Conservation (phyloP, 2,888 invertebrate species). For the Mechanitis mazaeus region DNA sequence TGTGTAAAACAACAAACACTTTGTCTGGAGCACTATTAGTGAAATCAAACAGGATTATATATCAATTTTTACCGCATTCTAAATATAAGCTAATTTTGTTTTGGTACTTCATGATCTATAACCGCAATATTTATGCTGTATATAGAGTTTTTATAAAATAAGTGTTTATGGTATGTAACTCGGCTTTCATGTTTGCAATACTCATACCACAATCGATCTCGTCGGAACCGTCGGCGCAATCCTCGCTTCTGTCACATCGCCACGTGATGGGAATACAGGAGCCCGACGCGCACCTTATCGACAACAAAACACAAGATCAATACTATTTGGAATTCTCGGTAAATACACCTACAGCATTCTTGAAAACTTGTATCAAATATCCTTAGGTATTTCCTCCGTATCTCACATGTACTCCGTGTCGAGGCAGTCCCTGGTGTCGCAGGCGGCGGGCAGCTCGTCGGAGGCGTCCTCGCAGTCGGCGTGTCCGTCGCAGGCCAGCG, state of each 20-base stretch:
- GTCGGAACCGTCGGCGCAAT: constrained; percentile 83
- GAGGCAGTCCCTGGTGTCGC: constrained; percentile 44
- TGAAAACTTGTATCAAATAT: no score
- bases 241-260: constrained; percentile 81
- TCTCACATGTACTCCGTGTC: constrained; percentile 59
- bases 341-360: no score
- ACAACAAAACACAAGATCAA: not conserved
- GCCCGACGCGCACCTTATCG: constrained; percentile 76
- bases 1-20: no score
- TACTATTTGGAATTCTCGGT: not conserved
- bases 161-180: no score
- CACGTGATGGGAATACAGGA: constrained; percentile 79
- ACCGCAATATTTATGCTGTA: no score
- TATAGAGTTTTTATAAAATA: no score
- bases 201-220: constrained; percentile 76
- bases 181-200: constrained; percentile 1
- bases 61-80: no score
- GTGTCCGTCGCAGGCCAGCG: constrained; percentile 48
- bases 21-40: no score
- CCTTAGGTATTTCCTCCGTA: no score
- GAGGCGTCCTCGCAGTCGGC: constrained; percentile 52
- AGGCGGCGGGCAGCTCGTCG: constrained; percentile 45
- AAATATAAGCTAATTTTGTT: no score
- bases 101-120: no score
- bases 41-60: no score